A percentile compares a stretch with the other conserved stretches of the same genome.
Conservation (phyloP, 2,113 vertebrate species). For the Tiliqua scincoides region DNA sequence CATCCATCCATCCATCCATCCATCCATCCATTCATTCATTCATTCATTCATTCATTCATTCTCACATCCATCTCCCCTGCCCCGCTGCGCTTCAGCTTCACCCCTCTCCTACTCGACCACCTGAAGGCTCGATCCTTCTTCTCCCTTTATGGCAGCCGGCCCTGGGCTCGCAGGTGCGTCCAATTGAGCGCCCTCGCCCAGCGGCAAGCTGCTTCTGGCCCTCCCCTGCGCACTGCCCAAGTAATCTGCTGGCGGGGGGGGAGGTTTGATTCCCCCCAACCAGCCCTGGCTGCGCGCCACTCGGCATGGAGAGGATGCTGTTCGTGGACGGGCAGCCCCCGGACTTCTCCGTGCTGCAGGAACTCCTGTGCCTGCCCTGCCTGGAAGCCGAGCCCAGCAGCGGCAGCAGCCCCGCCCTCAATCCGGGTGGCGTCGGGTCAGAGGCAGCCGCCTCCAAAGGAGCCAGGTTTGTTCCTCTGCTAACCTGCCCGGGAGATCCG, state of each 20-base stretch:
- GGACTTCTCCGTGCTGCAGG: conserved; percentile 51
- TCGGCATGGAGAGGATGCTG: conserved; percentile 52
- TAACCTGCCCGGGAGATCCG: neutral
- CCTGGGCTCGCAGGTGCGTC: conserved; percentile 2
- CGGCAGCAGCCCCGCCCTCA: neutral
- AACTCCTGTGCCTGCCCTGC: conserved; percentile 57
- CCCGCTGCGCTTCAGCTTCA: neutral
- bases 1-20: no score
- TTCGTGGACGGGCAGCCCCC: conserved; percentile 37
- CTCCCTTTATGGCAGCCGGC: neutral
- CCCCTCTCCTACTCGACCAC: neutral
- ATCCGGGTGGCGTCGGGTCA: neutral
- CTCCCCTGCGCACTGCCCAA: neutral
- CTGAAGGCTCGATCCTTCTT: neutral
- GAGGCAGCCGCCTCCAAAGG: neutral
- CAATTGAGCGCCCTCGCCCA: neutral
- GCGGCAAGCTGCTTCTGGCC: neutral
- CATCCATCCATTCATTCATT: no score
- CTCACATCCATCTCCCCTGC: neutral
- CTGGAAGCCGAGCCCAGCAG: conserved; percentile 28
- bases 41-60: no score
- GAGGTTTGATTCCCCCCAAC: no score
- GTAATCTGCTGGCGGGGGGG: neutral
- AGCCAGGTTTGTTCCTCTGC: neutral
- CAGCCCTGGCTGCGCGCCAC: neutral